phyloP scores from a whole-genome alignment of 2,797 vertebrate species.

The Semaprochilodus insignis region DNA sequence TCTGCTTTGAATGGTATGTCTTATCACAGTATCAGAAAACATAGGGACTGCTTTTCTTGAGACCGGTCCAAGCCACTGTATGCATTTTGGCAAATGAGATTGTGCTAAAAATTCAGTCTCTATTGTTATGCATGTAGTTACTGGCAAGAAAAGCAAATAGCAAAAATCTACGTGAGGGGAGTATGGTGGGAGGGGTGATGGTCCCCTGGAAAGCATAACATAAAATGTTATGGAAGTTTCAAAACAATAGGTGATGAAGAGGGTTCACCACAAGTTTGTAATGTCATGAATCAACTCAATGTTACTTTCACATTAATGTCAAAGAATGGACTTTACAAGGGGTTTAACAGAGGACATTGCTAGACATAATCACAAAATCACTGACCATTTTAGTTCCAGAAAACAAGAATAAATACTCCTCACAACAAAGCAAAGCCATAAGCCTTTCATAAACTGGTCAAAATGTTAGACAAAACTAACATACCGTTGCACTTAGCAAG shows the following conservation, averaged over 20 bases:
- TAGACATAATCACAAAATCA: background rate
- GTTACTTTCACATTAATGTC: constrained; percentile 18
- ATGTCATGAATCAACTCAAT: constrained; percentile 11
- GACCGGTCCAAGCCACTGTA: constrained; percentile 39
- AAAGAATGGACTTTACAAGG: constrained; percentile 6
- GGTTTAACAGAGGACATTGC: background rate
- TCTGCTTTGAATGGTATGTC: background rate
- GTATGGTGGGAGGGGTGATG: constrained; percentile 47
- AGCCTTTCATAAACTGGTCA: background rate
- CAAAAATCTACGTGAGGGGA: constrained; percentile 21
- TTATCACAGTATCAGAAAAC: constrained; percentile 35
- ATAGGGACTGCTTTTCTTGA: constrained; percentile 28
- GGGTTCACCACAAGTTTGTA: constrained; percentile 46
- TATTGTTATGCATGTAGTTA: constrained; percentile 55
- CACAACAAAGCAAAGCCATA: background rate
- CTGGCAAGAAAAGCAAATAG: constrained; percentile 49
- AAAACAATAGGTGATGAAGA: constrained; percentile 55
- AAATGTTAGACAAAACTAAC: background rate
- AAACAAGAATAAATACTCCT: background rate
- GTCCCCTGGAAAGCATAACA: constrained; percentile 54
- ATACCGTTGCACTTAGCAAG: background rate
- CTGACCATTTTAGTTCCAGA: background rate
- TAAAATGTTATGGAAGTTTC: constrained; percentile 54
- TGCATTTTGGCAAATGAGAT: constrained; percentile 51
- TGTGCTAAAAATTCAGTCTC: constrained; percentile 51